Conservation (phyloP, 92 coral and sea anemone genomes). For the Epizoanthus rinbou region DNA sequence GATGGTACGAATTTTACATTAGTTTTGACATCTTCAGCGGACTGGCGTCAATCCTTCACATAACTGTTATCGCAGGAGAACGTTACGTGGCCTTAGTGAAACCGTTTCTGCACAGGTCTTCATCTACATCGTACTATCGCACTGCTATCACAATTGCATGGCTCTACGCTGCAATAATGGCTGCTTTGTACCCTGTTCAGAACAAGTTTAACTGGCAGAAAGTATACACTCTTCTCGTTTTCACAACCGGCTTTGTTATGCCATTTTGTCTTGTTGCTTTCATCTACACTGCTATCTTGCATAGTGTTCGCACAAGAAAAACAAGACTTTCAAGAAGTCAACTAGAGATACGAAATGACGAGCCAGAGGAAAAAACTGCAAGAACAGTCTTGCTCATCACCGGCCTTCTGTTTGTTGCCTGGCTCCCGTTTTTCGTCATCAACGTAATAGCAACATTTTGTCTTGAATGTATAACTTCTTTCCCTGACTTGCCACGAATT, state of each 20-base stretch:
- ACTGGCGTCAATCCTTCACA: slow-evolving; percentile 7
- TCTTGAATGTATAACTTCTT: background rate
- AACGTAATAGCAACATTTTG: slow-evolving; percentile 12
- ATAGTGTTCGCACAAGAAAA: background rate
- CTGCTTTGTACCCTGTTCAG: slow-evolving; percentile 17
- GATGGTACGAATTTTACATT: background rate
- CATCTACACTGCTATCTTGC: background rate
- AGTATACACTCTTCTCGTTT: slow-evolving; percentile 7
- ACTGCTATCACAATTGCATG: background rate
- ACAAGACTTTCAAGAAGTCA: background rate
- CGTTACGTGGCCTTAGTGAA: slow-evolving; percentile 14
- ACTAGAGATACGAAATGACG: background rate
- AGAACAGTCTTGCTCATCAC: background rate
- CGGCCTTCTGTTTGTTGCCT: slow-evolving; percentile 9
- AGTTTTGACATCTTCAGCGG: slow-evolving; percentile 23
- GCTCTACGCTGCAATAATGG: background rate
- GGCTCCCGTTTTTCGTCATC: slow-evolving; percentile 9
- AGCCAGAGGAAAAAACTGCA: background rate
- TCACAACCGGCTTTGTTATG: background rate
- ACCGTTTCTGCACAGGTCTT: slow-evolving; percentile 16
- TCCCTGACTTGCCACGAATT: background rate
- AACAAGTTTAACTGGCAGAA: background rate
- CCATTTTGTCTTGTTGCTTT: background rate
- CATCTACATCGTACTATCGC: slow-evolving; percentile 5
- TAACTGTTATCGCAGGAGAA: slow-evolving; percentile 20